A percentile compares a stretch with the other conserved stretches of the same genome.
These are phyloP conservation scores for Epinotia bilunana DNA, from an alignment of 2,888 invertebrate genomes.

Conservation along the genomic window DNA sequence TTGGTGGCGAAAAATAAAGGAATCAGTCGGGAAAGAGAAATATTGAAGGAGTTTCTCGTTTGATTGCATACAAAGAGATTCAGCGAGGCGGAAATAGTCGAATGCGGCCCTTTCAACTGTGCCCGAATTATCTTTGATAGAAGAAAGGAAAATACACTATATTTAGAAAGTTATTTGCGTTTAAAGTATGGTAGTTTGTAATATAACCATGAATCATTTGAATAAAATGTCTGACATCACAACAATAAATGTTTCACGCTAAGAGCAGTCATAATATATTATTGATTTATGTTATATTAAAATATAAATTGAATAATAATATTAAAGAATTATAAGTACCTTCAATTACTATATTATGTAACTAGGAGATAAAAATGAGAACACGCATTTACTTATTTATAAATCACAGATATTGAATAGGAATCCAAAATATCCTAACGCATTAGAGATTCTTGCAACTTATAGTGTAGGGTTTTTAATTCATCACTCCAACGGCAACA, in stretches of 20 bases:
- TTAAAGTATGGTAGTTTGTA: background rate
- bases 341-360: too few relatives aligned
- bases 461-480: background rate
- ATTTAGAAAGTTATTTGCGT: background rate
- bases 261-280: too few relatives aligned
- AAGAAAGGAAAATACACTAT: background rate
- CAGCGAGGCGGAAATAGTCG: constrained; percentile 37
- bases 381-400: background rate
- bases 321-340: background rate
- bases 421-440: background rate
- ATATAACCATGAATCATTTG: background rate
- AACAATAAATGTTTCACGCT: background rate
- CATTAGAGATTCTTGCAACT: background rate
- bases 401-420: constrained; percentile 3
- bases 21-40: constrained; percentile 31
- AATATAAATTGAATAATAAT: too few relatives aligned
- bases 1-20: constrained; percentile 27
- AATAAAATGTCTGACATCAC: background rate
- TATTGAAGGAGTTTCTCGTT: constrained; percentile 32
- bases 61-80: constrained; percentile 42
- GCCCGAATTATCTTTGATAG: constrained; percentile 21
- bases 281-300: too few relatives aligned
- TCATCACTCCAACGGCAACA: background rate
- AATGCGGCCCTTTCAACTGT: constrained; percentile 21
- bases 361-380: background rate